These are phyloP conservation scores for Ictalurus punctatus DNA, from an alignment of 2,113 vertebrate species.

Conservation along the genomic window DNA sequence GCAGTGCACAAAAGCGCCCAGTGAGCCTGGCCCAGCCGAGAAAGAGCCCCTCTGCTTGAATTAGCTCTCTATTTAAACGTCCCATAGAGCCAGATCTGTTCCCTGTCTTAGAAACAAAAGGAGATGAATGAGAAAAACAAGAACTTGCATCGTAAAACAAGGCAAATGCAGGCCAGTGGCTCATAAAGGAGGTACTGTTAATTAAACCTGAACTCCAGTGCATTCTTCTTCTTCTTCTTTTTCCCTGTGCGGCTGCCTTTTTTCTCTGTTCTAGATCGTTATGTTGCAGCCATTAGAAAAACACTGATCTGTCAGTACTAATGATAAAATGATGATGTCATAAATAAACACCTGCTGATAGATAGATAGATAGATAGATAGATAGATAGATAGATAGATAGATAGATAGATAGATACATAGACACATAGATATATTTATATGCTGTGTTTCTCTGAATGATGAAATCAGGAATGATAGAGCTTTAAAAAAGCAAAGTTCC, in stretches of 20 bases:
- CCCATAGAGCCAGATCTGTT: slow-evolving; percentile 88
- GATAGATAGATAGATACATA: slow-evolving; percentile 8
- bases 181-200: slow-evolving; percentile 86
- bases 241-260: slow-evolving; percentile 29
- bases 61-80: slow-evolving; percentile 89
- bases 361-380: background rate
- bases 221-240: slow-evolving; percentile 59
- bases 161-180: slow-evolving; percentile 85
- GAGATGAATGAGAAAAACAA: slow-evolving; percentile 88
- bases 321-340: slow-evolving; percentile 15
- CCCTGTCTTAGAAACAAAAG: slow-evolving; percentile 88
- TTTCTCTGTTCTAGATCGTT: slow-evolving; percentile 27
- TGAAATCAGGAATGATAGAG: background rate
- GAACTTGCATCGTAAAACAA: slow-evolving; percentile 90
- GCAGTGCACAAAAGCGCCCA: slow-evolving; percentile 80
- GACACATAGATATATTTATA: background rate
- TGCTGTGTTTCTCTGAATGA: background rate
- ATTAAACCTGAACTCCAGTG: slow-evolving; percentile 84
- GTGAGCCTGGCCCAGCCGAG: slow-evolving; percentile 83
- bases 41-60: slow-evolving; percentile 87
- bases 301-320: slow-evolving; percentile 6
- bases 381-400: background rate
- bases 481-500: background rate
- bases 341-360: background rate
- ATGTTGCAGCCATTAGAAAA: slow-evolving; percentile 16